phyloP scores from a whole-genome alignment of 53 echinoderm and acorn worm genomes.

The Temnopleurus reevesii region DNA sequence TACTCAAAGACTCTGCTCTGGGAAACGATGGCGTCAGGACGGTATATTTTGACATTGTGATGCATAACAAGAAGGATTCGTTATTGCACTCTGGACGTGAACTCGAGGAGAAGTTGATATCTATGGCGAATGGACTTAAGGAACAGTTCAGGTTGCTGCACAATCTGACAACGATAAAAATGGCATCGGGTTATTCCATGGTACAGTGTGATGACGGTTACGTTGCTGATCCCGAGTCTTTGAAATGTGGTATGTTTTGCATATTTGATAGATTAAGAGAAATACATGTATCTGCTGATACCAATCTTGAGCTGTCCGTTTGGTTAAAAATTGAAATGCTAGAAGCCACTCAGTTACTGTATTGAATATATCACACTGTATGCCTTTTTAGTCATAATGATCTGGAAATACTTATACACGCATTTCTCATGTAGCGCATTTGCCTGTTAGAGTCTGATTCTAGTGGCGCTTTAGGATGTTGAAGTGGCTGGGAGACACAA shows the following conservation, averaged over 20 bases:
- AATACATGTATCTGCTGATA: too few species aligned
- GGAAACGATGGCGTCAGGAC: neutral
- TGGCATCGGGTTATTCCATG: neutral
- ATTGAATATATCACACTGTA: too few species aligned
- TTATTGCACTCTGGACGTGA: neutral
- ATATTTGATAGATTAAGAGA: too few species aligned
- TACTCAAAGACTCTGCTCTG: neutral
- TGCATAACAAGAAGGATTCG: neutral
- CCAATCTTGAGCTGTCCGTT: too few species aligned
- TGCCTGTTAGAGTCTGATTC: too few species aligned
- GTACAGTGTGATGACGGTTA: constrained; percentile 31
- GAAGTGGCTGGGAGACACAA: too few species aligned
- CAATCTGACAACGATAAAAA: neutral
- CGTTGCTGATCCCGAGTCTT: constrained; percentile 10
- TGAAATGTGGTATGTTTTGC: constrained; percentile 1
- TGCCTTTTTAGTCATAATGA: too few species aligned
- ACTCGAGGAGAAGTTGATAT: neutral
- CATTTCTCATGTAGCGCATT: too few species aligned
- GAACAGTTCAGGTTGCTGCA: neutral
- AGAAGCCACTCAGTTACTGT: too few species aligned
- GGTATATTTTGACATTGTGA: neutral
- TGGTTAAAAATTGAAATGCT: too few species aligned
- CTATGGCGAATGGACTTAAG: neutral
- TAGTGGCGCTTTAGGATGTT: too few species aligned
- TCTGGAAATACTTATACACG: too few species aligned